A percentile compares a stretch with the other conserved stretches of the same genome.
These are phyloP conservation scores for Dryocosmus kuriphilus DNA, from an alignment of 2,888 invertebrate species.

Conservation along the genomic window DNA sequence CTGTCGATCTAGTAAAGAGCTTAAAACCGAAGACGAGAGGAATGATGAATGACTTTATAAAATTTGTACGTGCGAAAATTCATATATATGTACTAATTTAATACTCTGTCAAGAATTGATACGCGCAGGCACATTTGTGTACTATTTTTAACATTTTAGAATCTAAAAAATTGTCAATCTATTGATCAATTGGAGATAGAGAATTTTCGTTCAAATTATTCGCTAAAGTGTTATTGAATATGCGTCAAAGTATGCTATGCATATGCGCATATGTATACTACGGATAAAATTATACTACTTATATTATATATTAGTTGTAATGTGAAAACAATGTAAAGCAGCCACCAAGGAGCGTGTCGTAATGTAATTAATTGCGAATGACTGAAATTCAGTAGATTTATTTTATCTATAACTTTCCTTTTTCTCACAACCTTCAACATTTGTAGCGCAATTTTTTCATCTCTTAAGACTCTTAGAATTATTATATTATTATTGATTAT, in stretches of 20 bases:
- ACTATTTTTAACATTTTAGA: constrained; percentile 5
- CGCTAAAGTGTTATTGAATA: constrained; percentile 13
- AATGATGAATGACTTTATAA: constrained; percentile 51
- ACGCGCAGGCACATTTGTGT: background rate
- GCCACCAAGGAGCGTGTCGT: constrained; percentile 49
- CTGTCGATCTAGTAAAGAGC: background rate
- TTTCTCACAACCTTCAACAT: constrained; percentile 57
- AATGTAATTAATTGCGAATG: constrained; percentile 53
- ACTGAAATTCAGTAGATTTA: constrained; percentile 54
- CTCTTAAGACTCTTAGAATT: constrained; percentile 53
- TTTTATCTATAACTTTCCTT: constrained; percentile 55
- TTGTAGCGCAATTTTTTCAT: constrained; percentile 59
- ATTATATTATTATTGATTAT: constrained; percentile 68
- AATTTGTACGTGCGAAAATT: background rate
- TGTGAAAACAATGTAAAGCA: constrained; percentile 52
- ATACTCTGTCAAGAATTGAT: background rate
- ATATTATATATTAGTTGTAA: constrained; percentile 52
- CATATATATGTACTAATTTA: background rate
- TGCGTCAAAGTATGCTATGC: constrained; percentile 50
- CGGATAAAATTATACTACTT: background rate
- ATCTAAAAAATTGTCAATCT: background rate
- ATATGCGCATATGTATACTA: constrained; percentile 48
- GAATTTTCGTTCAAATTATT: background rate
- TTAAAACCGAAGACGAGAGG: constrained; percentile 17
- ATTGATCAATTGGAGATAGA: background rate